Percentiles rank a stretch among this genome's conserved stretches.
These are phyloP conservation scores for Phodopus roborovskii DNA, from an alignment of 2,113 vertebrate species.

Conservation along the genomic window DNA sequence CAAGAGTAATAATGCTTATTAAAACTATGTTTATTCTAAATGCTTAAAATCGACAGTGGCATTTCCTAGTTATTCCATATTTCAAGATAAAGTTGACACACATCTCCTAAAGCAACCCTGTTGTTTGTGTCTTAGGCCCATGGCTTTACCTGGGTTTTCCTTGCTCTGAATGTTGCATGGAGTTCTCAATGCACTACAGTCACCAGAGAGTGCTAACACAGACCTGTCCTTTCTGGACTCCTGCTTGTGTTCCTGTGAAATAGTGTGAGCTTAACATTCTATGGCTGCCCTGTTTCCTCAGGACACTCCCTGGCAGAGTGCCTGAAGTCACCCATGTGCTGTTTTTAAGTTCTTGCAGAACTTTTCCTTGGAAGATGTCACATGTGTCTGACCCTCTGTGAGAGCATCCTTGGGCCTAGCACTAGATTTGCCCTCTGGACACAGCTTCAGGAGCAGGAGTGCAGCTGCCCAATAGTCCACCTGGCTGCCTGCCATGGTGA, in stretches of 20 bases:
- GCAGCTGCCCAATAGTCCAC: not conserved
- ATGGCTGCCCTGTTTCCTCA: not conserved
- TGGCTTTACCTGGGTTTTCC: not conserved
- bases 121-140: not conserved
- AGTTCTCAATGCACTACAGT: conserved; percentile 13
- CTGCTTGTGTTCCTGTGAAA: not conserved
- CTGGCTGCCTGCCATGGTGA: not conserved
- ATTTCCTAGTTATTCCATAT: not conserved
- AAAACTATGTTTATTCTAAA: not conserved
- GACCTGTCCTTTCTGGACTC: not conserved
- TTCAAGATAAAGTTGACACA: not conserved
- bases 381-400: not conserved
- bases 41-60: not conserved
- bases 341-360: not conserved
- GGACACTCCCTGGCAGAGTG: not conserved
- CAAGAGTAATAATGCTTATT: not conserved
- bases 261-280: not conserved
- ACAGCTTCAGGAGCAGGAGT: not conserved
- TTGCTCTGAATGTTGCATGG: not conserved
- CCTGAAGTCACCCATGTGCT: not conserved
- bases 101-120: not conserved
- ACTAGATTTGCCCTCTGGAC: not conserved
- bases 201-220: not conserved
- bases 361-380: not conserved
- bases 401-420: not conserved